phyloP scores from a whole-genome alignment of 2,888 invertebrate species.

The Magallana nippona region DNA sequence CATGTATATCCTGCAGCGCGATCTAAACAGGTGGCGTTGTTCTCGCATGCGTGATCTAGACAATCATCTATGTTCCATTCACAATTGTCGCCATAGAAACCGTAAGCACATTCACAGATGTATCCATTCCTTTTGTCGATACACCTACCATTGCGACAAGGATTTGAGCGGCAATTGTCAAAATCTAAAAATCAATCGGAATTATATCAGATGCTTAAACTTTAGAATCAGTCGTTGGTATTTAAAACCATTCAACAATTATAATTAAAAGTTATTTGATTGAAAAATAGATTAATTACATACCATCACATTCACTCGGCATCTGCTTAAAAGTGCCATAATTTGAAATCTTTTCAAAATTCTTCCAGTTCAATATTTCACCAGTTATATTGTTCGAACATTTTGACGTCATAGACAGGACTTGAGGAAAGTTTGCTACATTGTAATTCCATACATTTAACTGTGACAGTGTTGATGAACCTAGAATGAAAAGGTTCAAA shows the following conservation, averaged over 20 bases:
- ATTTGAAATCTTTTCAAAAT: conserved; percentile 20
- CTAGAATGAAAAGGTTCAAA: background rate
- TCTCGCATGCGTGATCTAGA: conserved; percentile 42
- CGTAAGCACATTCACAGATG: conserved; percentile 41
- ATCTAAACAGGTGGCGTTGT: conserved; percentile 47
- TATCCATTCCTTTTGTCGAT: conserved; percentile 28
- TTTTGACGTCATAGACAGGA: background rate
- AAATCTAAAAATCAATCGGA: conserved; percentile 37
- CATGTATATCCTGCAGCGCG: conserved; percentile 42
- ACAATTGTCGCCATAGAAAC: conserved; percentile 46
- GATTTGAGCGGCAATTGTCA: conserved; percentile 42
- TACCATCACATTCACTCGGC: conserved; percentile 51
- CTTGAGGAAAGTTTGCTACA: background rate
- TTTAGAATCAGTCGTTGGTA: too few relatives aligned
- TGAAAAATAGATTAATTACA: background rate
- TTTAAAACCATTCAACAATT: background rate
- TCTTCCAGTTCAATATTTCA: conserved; percentile 45
- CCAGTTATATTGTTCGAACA: conserved; percentile 22
- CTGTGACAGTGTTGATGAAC: background rate
- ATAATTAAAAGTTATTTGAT: background rate
- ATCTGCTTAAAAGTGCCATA: conserved; percentile 37
- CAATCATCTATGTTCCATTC: conserved; percentile 52
- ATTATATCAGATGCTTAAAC: background rate
- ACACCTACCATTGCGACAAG: conserved; percentile 46
- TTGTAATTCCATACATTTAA: conserved; percentile 5